phyloP scores from a whole-genome alignment of 2,888 invertebrate genomes.

The Pogonocherus hispidulus region DNA sequence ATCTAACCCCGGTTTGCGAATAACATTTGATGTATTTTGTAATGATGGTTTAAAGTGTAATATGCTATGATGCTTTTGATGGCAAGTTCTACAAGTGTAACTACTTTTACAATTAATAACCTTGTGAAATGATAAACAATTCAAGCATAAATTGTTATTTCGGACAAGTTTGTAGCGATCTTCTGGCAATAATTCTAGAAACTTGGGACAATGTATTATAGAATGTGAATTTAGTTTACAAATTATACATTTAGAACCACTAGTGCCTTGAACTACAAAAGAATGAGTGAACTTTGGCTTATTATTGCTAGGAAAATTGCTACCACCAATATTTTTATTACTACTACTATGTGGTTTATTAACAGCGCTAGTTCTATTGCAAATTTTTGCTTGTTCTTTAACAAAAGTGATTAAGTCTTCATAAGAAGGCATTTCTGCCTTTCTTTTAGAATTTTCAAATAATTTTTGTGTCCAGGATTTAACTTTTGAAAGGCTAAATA shows the following conservation, averaged over 20 bases:
- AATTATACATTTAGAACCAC: background rate
- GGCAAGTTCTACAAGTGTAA: constrained; percentile 7
- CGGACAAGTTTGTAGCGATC: constrained; percentile 4
- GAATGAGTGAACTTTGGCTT: background rate
- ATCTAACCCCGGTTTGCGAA: background rate
- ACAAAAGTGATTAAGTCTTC: constrained; percentile 18
- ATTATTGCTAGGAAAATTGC: background rate
- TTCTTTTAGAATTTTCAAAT: constrained; percentile 8
- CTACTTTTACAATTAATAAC: constrained; percentile 8
- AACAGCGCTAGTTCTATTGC: background rate
- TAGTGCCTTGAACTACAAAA: background rate
- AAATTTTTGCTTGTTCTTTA: constrained; percentile 14
- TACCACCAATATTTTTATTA: background rate
- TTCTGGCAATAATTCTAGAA: constrained; percentile 7
- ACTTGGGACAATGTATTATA: background rate
- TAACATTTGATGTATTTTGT: background rate
- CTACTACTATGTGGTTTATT: background rate
- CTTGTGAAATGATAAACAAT: constrained; percentile 4
- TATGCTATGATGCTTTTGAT: background rate
- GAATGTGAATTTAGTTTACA: background rate
- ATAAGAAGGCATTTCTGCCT: constrained; percentile 5
- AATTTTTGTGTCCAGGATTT: constrained; percentile 17
- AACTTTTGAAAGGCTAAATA: constrained; percentile 19
- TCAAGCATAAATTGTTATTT: constrained; percentile 2
- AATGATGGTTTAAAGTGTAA: background rate